These are phyloP conservation scores for Aphelenchoides bicaudatus DNA, from an alignment of 2,888 invertebrate genomes.

Conservation along the genomic window DNA sequence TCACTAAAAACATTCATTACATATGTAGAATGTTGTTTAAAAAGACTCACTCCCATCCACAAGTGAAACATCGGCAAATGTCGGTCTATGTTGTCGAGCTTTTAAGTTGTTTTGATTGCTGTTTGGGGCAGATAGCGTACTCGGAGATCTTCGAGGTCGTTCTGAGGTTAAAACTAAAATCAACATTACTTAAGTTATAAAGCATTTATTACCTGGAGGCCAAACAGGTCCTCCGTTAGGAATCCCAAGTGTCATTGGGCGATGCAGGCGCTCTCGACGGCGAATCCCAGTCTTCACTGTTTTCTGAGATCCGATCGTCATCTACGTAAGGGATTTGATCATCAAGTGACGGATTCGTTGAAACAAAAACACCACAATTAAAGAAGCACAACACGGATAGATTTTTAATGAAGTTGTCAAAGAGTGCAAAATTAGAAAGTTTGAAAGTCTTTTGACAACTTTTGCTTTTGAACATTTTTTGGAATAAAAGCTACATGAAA, in stretches of 20 bases:
- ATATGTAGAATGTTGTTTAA: background rate
- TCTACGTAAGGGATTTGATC: slow-evolving; percentile 18
- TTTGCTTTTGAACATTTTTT: background rate
- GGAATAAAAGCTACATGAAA: background rate
- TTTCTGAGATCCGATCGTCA: slow-evolving; percentile 13
- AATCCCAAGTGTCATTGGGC: slow-evolving; percentile 2
- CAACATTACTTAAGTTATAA: no score
- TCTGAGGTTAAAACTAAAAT: background rate
- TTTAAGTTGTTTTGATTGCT: background rate
- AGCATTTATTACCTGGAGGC: no score
- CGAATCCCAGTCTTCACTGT: slow-evolving; percentile 12
- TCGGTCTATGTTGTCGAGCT: background rate
- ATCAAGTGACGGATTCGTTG: slow-evolving; percentile 1
- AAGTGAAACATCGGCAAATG: slow-evolving; percentile 2
- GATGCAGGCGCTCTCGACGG: background rate
- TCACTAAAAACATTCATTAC: background rate
- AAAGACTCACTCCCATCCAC: slow-evolving; percentile 16
- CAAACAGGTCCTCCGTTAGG: slow-evolving; percentile 10
- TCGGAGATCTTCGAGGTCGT: background rate
- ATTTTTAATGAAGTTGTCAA: no score
- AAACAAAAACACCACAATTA: slow-evolving; percentile 13
- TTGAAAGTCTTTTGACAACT: background rate
- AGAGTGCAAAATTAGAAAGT: no score
- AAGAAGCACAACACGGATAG: background rate
- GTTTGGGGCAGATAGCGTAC: background rate